Percentiles rank a stretch among this genome's conserved stretches.
Conservation (phyloP, 2,797 vertebrate genomes). For the Clarias platycephalus region DNA sequence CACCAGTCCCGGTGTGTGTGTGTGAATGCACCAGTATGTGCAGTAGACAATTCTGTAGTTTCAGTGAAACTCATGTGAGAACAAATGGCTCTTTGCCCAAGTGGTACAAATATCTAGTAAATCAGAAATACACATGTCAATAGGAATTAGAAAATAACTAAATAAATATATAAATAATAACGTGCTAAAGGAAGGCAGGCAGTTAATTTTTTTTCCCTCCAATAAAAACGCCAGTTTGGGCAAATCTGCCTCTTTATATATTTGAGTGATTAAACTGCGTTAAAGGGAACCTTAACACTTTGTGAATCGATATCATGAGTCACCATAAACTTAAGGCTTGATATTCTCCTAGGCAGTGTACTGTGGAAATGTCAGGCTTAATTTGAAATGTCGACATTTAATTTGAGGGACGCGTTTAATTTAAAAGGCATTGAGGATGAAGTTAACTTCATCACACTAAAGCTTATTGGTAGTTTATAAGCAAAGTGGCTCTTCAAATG, state of each 20-base stretch:
- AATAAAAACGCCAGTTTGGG: neutral
- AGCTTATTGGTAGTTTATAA: conserved; percentile 11
- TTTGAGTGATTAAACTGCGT: neutral
- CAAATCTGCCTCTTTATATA: neutral
- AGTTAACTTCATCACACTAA: neutral
- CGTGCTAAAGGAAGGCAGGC: neutral
- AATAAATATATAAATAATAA: neutral
- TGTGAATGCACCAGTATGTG: neutral
- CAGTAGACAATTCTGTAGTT: neutral
- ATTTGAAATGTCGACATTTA: neutral
- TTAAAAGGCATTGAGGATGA: neutral
- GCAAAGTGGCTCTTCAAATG: neutral
- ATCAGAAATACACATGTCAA: too few relatives aligned
- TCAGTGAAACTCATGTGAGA: neutral
- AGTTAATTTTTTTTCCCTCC: neutral
- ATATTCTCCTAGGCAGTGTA: conserved; percentile 2
- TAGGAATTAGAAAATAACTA: neutral
- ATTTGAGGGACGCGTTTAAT: conserved; percentile 11
- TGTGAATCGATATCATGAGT: conserved; percentile 1
- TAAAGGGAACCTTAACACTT: neutral
- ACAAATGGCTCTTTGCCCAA: neutral
- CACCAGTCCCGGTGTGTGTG: neutral
- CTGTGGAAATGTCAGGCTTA: conserved; percentile 2
- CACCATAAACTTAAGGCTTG: neutral
- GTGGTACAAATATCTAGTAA: neutral